phyloP scores from a whole-genome alignment of 2,888 invertebrate genomes.

The Rapana venosa region DNA sequence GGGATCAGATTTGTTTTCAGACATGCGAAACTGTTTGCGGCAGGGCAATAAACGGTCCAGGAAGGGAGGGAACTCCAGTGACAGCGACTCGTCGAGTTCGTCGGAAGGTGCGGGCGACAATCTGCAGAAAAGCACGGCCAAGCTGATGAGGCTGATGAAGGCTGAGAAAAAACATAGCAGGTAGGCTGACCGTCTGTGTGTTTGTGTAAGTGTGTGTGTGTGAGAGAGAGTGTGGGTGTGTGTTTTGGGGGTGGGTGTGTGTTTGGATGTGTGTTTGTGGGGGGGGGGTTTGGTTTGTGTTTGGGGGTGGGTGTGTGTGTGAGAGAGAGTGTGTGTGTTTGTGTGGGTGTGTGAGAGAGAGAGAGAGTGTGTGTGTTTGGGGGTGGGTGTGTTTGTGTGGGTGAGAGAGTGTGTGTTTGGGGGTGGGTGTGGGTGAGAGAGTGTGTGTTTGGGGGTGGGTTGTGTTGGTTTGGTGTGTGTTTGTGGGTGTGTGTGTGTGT shows the following conservation, averaged over 20 bases:
- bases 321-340: background rate
- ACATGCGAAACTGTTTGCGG: no score
- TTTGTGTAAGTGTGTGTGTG: background rate
- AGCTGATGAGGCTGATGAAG: slow-evolving; percentile 44
- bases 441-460: background rate
- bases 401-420: no score
- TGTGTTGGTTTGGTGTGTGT: background rate
- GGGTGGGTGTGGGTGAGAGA: background rate
- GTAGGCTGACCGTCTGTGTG: background rate
- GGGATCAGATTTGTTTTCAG: no score
- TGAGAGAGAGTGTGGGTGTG: no score
- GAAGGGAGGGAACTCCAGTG: slow-evolving; percentile 18
- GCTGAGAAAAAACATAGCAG: slow-evolving; percentile 46
- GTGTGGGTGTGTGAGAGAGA: background rate
- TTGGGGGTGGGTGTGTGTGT: background rate
- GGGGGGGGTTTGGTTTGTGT: no score
- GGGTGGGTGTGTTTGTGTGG: no score
- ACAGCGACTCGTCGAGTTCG: background rate
- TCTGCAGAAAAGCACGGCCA: slow-evolving; percentile 43
- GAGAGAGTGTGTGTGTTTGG: background rate
- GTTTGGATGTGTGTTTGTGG: background rate
- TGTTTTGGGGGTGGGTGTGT: background rate
- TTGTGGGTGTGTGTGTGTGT: background rate
- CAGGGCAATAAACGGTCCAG: background rate
- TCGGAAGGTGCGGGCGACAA: slow-evolving; percentile 11